phyloP scores from a whole-genome alignment of 2,888 invertebrate species.

The Odontomyia ornata region DNA sequence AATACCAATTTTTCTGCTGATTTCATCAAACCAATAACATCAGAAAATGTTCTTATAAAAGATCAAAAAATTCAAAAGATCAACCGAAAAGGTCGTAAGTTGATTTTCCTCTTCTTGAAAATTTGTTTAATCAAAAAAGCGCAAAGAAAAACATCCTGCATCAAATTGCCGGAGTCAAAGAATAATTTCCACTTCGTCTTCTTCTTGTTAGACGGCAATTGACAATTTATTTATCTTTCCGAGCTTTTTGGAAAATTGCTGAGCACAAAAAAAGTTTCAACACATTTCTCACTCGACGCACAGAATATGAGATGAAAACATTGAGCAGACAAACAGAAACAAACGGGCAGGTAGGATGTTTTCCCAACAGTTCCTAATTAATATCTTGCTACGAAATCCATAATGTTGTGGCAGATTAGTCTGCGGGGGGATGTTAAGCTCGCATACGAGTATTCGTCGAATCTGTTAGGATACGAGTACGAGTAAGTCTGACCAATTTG shows the following conservation, averaged over 20 bases:
- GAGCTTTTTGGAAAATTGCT: background rate
- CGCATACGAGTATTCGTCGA: background rate
- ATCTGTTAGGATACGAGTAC: background rate
- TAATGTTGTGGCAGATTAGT: background rate
- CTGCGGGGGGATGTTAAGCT: background rate
- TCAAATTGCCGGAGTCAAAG: too few species aligned
- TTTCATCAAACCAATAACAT: too few species aligned
- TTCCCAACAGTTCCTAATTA: background rate
- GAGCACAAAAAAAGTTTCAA: background rate
- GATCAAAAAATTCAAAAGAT: too few species aligned
- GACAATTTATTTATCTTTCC: background rate
- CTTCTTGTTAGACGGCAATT: too few species aligned
- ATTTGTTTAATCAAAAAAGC: too few species aligned
- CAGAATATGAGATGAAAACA: background rate
- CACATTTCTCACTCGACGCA: background rate
- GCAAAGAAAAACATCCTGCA: too few species aligned
- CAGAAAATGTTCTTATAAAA: too few species aligned
- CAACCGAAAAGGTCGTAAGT: too few species aligned
- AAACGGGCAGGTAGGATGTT: conserved; percentile 3
- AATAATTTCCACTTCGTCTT: too few species aligned
- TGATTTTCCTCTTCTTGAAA: too few species aligned
- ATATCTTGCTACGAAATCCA: background rate
- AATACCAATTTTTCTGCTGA: too few species aligned
- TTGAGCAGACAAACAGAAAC: background rate
- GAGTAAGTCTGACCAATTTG: background rate